Evolutionary conservation across 2,113 vertebrate genomes (phyloP).

Genomic region (Malurus alboscapulatus): DNA sequence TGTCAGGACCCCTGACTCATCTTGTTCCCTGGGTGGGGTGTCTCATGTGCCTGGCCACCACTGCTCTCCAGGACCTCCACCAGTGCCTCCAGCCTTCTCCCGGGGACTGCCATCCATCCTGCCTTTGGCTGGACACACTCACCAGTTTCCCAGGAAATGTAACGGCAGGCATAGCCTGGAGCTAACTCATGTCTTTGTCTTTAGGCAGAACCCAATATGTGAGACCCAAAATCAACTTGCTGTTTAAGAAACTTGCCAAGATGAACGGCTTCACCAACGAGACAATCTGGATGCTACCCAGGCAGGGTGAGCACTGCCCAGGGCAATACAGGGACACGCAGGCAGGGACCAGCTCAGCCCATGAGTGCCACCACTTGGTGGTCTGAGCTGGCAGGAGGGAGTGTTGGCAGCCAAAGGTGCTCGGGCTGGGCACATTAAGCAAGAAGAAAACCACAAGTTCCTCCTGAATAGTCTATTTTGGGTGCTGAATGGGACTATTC

Average conservation of each 20-base stretch:
- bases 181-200: not conserved
- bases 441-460: not conserved
- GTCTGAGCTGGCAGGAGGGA: not conserved
- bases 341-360: not conserved
- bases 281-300: not conserved
- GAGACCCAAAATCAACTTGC: rapidly evolving
- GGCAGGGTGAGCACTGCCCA: slow-evolving; percentile 20
- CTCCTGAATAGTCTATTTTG: not conserved
- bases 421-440: not conserved
- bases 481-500: not conserved
- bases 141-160: not conserved
- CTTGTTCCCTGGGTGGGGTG: not conserved
- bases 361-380: not conserved
- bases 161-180: not conserved
- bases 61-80: not conserved
- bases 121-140: rapidly evolving
- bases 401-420: not conserved
- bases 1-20: not conserved
- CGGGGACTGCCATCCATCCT: no score
- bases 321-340: not conserved
- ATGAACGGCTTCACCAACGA: not conserved
- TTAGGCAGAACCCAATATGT: not conserved
- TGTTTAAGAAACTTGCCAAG: not conserved
- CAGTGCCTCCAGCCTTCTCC: not conserved
- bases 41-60: not conserved